phyloP scores from a whole-genome alignment of 2,797 vertebrate species.

The Neosilurus hyrtlii region DNA sequence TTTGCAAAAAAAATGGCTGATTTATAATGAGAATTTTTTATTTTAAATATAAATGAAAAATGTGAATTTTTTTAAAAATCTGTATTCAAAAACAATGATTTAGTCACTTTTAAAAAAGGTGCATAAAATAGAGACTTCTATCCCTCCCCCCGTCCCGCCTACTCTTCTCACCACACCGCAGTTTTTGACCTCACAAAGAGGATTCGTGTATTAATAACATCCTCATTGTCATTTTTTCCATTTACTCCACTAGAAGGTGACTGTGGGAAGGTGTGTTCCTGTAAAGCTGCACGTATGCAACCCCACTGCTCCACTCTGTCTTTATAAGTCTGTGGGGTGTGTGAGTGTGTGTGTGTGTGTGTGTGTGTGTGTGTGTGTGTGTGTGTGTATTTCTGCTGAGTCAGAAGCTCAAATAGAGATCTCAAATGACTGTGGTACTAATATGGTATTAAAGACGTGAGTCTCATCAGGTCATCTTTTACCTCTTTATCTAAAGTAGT shows the following conservation, averaged over 20 bases:
- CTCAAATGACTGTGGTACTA: slow-evolving; percentile 14
- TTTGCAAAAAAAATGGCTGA: neutral
- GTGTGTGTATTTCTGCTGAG: neutral
- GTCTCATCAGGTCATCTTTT: neutral
- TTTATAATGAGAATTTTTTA: neutral
- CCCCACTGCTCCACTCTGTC: slow-evolving; percentile 8
- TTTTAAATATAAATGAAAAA: neutral
- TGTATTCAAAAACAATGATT: neutral
- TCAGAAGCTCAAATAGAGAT: slow-evolving; percentile 8
- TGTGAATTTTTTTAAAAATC: neutral
- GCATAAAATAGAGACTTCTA: neutral
- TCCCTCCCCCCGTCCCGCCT: neutral
- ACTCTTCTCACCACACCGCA: neutral
- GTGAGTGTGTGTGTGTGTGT: neutral
- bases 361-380: slow-evolving; percentile 8
- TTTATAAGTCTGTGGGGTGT: neutral
- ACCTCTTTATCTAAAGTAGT: neutral
- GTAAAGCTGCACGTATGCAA: slow-evolving; percentile 50
- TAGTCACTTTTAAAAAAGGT: neutral
- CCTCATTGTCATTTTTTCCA: neutral
- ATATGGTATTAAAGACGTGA: slow-evolving; percentile 3
- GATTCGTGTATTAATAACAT: neutral
- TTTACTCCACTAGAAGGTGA: slow-evolving; percentile 11
- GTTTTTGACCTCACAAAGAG: neutral
- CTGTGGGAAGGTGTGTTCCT: slow-evolving; percentile 30